Conservation (phyloP, 1,140 invertebrate genomes). For the Asobara japonica region DNA sequence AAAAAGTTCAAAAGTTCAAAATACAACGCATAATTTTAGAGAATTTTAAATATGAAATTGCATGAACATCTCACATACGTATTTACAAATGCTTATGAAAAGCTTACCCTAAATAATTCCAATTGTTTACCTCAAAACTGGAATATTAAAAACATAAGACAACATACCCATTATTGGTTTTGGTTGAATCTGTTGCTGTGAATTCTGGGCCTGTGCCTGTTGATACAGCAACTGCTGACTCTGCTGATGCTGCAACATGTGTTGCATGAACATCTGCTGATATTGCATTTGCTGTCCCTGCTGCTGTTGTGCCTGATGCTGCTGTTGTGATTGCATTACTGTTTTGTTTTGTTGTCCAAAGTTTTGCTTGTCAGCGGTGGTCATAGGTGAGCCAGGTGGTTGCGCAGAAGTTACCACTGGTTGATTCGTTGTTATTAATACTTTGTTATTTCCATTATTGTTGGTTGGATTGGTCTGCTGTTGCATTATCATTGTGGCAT, state of each 20-base stretch:
- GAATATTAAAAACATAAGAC: neutral
- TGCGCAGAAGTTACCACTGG: constrained; percentile 53
- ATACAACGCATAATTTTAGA: no score
- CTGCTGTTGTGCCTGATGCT: constrained; percentile 59
- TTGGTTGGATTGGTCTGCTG: constrained; percentile 55
- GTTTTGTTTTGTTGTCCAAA: constrained; percentile 65
- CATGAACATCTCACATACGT: no score
- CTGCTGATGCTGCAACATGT: constrained; percentile 36
- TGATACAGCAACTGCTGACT: constrained; percentile 55
- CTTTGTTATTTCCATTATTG: constrained; percentile 61
- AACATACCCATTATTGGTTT: constrained; percentile 69
- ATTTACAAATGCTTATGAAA: no score
- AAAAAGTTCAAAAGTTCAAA: no score
- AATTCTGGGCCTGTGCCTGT: constrained; percentile 61
- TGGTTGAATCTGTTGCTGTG: constrained; percentile 66
- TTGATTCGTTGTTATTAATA: constrained; percentile 50
- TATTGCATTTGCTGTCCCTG: constrained; percentile 57
- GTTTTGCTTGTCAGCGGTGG: constrained; percentile 55
- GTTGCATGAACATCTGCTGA: constrained; percentile 47
- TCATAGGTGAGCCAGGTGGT: constrained; percentile 60
- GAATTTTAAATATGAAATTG: no score
- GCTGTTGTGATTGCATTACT: constrained; percentile 65
- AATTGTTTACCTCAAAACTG: no score
- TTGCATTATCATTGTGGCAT: constrained; percentile 56
- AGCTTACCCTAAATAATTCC: no score